These are phyloP conservation scores for Onychomys leucogaster DNA, from an alignment of 2,797 vertebrate species.

Conservation along the genomic window DNA sequence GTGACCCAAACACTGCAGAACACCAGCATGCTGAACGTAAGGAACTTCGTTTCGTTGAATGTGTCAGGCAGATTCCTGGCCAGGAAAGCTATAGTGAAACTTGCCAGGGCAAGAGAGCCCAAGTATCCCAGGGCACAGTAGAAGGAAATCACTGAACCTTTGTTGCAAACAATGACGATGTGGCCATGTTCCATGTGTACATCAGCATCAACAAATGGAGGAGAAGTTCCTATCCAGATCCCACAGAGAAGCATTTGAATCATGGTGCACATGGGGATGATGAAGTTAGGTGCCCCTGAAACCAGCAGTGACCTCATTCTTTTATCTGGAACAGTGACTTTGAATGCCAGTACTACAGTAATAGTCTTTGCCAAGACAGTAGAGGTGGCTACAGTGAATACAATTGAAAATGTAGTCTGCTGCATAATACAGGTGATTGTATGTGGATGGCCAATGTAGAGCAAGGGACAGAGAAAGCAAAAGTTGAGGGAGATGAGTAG, in stretches of 20 bases:
- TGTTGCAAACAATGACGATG: neutral
- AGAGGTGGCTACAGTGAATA: neutral
- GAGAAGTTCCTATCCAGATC: neutral
- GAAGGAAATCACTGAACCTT: neutral
- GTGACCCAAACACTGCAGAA: neutral
- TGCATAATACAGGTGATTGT: neutral
- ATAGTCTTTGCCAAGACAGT: neutral
- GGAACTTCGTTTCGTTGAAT: neutral
- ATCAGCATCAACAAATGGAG: neutral
- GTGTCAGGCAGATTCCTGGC: neutral
- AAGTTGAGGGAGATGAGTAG: neutral
- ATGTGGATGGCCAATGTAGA: neutral
- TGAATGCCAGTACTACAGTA: neutral
- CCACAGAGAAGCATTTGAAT: neutral
- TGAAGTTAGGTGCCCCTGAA: neutral
- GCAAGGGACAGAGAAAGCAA: neutral
- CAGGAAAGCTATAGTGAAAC: neutral
- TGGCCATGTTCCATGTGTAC: neutral
- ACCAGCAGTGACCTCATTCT: neutral
- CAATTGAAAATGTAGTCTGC: neutral
- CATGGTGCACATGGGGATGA: neutral
- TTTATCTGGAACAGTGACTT: neutral
- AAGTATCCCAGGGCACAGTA: neutral
- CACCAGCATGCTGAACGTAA: neutral
- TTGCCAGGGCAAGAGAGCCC: neutral